These are phyloP conservation scores for Pseudonaja textilis DNA, from an alignment of 2,113 vertebrate genomes.

Conservation along the genomic window DNA sequence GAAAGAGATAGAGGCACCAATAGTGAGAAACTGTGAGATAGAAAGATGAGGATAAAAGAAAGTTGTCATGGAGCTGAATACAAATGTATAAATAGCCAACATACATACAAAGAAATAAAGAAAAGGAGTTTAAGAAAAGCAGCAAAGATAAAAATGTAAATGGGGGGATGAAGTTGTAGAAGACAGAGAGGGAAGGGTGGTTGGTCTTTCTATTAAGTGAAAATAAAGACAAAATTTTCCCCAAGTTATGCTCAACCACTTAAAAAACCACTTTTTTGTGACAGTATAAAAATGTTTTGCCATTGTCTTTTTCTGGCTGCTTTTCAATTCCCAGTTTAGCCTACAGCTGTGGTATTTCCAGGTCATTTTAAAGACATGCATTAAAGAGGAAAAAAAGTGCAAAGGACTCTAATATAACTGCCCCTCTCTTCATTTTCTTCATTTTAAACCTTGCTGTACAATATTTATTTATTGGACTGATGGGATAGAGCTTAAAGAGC, in stretches of 20 bases:
- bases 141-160: conserved; percentile 51
- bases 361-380: not conserved
- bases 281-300: not conserved
- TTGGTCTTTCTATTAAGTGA: not conserved
- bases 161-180: not conserved
- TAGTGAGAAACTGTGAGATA: not conserved
- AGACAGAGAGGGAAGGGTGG: not conserved
- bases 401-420: not conserved
- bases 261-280: not conserved
- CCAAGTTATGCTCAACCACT: not conserved
- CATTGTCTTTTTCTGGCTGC: not conserved
- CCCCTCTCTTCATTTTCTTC: not conserved
- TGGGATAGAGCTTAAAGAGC: conserved; percentile 23
- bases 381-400: not conserved
- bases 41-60: not conserved
- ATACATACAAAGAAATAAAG: conserved; percentile 6
- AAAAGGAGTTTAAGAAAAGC: conserved; percentile 45
- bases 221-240: not conserved
- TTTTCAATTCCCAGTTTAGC: not conserved
- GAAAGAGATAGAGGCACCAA: not conserved
- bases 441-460: not conserved
- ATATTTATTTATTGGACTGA: not conserved
- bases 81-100: not conserved
- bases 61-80: not conserved
- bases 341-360: not conserved